Percentiles rank a stretch among this genome's conserved stretches.
Conservation (phyloP, 2,113 vertebrate species). For the Carlito syrichta region DNA sequence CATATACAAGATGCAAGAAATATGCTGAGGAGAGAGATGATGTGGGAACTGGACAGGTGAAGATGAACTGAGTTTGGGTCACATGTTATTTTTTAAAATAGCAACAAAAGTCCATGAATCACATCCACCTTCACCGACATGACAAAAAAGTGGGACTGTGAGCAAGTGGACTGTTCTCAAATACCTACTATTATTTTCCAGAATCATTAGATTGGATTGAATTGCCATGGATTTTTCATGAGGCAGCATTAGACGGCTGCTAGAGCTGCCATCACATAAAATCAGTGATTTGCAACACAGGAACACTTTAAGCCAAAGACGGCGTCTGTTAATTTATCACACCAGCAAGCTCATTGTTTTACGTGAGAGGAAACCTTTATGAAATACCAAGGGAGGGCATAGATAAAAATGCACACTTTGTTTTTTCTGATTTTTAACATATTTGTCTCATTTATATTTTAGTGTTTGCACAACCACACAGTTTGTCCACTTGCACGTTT, state of each 20-base stretch:
- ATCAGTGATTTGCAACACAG: slow-evolving; percentile 51
- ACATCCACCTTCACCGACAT: background rate
- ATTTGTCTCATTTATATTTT: background rate
- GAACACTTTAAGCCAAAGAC: slow-evolving; percentile 27
- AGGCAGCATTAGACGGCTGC: slow-evolving; percentile 42
- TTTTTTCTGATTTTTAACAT: slow-evolving; percentile 33
- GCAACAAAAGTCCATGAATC: slow-evolving; percentile 5
- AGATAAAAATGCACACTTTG: background rate
- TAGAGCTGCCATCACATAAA: slow-evolving; percentile 56
- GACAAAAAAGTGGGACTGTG: slow-evolving; percentile 8
- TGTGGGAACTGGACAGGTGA: background rate
- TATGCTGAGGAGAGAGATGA: background rate
- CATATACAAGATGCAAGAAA: background rate
- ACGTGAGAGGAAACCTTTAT: slow-evolving; percentile 48
- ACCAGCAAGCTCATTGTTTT: slow-evolving; percentile 44
- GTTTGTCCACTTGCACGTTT: background rate
- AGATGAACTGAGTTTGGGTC: background rate
- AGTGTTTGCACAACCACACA: background rate
- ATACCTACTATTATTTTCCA: slow-evolving; percentile 62
- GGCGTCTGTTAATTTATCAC: slow-evolving; percentile 61
- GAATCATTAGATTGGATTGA: slow-evolving; percentile 60
- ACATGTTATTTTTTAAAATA: background rate
- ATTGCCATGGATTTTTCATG: slow-evolving; percentile 64
- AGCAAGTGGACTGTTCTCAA: slow-evolving; percentile 27
- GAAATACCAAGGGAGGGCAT: background rate